Conservation (phyloP, 2,888 invertebrate genomes). For the Sycophila texana region DNA sequence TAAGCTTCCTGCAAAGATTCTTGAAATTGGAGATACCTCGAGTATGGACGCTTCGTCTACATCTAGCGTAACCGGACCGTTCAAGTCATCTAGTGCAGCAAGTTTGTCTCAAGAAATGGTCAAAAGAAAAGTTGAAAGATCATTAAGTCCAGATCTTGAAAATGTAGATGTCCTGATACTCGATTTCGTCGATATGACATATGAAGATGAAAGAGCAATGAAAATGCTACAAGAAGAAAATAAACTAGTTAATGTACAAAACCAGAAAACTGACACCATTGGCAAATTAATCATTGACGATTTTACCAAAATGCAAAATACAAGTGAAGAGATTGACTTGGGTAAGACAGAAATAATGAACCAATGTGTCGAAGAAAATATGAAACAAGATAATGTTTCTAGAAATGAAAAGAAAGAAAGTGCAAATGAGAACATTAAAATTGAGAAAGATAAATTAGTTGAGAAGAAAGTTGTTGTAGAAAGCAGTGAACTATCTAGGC, state of each 20-base stretch:
- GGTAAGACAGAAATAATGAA: constrained; percentile 33
- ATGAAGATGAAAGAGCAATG: constrained; percentile 14
- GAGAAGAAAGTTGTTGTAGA: background rate
- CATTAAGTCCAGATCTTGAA: constrained; percentile 17
- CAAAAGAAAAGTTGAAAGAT: background rate
- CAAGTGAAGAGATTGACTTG: background rate
- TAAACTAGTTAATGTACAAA: constrained; percentile 10
- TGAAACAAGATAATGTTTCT: background rate
- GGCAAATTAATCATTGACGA: background rate
- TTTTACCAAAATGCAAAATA: background rate
- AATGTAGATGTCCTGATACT: constrained; percentile 35
- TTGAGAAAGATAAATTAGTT: constrained; percentile 10
- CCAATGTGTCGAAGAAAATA: background rate
- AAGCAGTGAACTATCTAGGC: constrained; percentile 9
- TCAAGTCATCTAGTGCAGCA: no score
- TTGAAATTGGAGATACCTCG: constrained; percentile 21
- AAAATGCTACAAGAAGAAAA: background rate
- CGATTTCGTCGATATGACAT: constrained; percentile 44
- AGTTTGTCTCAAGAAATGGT: background rate
- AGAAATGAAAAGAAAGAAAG: background rate
- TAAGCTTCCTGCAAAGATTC: constrained; percentile 25
- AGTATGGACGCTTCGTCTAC: constrained; percentile 30
- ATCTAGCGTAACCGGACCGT: background rate
- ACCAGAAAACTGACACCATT: background rate
- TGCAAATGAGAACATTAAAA: constrained; percentile 12